Evolutionary conservation across 2,888 invertebrate species (phyloP).

Genomic region (Dromius quadrimaculatus): DNA sequence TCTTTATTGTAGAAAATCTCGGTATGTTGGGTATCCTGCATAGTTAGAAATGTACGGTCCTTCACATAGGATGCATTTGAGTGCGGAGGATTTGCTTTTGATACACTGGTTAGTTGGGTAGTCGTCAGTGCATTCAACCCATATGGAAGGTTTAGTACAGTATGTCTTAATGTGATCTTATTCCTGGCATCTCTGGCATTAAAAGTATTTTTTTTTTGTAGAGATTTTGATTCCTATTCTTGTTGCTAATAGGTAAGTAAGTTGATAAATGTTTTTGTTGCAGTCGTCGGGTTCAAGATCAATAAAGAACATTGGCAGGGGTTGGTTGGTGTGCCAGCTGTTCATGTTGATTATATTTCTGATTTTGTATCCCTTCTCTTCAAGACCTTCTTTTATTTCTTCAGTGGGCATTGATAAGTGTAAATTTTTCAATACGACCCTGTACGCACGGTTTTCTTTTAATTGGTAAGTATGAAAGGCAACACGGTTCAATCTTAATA

Average conservation of each 20-base stretch:
- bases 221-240: conserved; percentile 51
- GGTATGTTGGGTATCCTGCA: conserved; percentile 27
- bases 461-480: conserved; percentile 52
- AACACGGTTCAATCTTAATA: conserved; percentile 49
- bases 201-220: conserved; percentile 42
- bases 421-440: conserved; percentile 52
- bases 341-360: conserved; percentile 53
- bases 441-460: conserved; percentile 51
- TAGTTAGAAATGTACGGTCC: conserved; percentile 47
- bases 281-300: conserved; percentile 52
- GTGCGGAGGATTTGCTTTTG: conserved; percentile 48
- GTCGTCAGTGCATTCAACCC: conserved; percentile 54
- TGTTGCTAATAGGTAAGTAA: conserved; percentile 38
- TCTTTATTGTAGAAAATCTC: neutral
- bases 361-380: conserved; percentile 50
- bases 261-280: conserved; percentile 52
- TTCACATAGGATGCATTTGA: conserved; percentile 47
- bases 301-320: conserved; percentile 52
- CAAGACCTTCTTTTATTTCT: conserved; percentile 40
- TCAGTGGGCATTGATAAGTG: conserved; percentile 44
- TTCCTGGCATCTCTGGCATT: conserved; percentile 55
- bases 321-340: conserved; percentile 37
- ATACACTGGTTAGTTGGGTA: conserved; percentile 24
- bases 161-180: conserved; percentile 57
- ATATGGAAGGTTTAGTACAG: conserved; percentile 51